Base-by-base conservation (phyloP, 2,113 vertebrate species). In the Coptodon bakossiorum region DNA sequence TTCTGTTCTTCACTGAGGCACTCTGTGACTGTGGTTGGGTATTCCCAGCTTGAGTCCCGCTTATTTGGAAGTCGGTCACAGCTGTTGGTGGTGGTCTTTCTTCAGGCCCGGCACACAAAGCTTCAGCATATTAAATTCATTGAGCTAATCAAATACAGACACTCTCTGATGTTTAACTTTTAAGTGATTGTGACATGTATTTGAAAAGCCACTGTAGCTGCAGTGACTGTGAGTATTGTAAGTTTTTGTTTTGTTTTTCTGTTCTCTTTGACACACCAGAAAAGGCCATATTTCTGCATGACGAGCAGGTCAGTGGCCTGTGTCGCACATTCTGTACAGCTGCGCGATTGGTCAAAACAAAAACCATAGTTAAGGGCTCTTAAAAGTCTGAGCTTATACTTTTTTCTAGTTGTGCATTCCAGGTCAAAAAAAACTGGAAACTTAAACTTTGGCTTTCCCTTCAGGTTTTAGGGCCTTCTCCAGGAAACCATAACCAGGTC, bases 51-150 rank as follows among this genome's bases (percentile, higher is more conserved):
- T 83, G 68, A 87, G 54, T 50, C 24, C 11, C 12, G 56, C 10
- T 50, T 82, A 68, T 90, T 86, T 88, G 63, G 52, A 88, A 61
- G 56, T 80, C 29, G 7, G 82, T 89, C 89, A 68, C 86, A 90
- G 88, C 87, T 86, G 86, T 87, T 82, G 24, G 56, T 84, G 9
- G 56, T 59, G 56, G 83, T 82, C 85, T 85, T 84, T 85, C 81
- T 89, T 84, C 71, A 36, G 59, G 17, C 79, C 34, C 6, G 1
- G 16, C 7, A 36, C 34, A 80, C 50, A 73, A 13, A 53, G 45
- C 73, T 40, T 53, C 16, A 36, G n/a, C 17, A 36, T 22, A 29
- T 43, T 29, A 61, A 66, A 43, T 71, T 61, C 56, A 24, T 66
- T 86, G 34, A 7, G 17, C 54, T 84, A 7, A 78, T 56, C 45